Conservation (phyloP, 2,113 vertebrate genomes). For the Paracanthobrama guichenoti region DNA sequence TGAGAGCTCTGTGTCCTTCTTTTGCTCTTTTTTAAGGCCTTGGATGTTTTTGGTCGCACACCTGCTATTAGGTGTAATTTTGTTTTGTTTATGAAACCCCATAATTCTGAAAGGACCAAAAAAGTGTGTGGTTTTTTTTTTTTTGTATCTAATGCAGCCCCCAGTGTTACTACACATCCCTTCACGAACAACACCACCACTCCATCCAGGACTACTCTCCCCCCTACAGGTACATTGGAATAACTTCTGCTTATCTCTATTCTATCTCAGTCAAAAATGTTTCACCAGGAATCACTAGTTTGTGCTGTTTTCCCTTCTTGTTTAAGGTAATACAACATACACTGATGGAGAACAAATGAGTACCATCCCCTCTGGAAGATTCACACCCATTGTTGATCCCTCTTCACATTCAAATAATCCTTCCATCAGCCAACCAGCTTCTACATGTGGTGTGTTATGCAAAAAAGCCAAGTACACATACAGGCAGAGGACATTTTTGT, state of each 20-base stretch:
- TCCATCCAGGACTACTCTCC: not conserved
- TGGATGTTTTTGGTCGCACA: too few species aligned
- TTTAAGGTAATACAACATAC: not conserved
- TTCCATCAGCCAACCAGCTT: not conserved
- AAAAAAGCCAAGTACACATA: not conserved
- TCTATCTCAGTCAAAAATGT: not conserved
- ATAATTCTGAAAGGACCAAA: not conserved
- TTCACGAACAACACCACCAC: not conserved
- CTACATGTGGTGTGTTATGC: slow-evolving; percentile 33
- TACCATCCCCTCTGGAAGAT: not conserved
- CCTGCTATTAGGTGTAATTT: too few species aligned
- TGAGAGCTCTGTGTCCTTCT: not conserved
- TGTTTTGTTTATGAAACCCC: not conserved
- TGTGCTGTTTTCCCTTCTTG: not conserved
- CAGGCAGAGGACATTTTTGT: not conserved
- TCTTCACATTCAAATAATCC: not conserved
- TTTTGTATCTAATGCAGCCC: not conserved
- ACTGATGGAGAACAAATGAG: not conserved
- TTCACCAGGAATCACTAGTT: not conserved
- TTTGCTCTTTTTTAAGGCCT: not conserved
- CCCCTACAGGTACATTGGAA: not conserved
- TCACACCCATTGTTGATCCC: not conserved
- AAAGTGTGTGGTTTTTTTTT: not conserved
- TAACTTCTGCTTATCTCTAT: not conserved
- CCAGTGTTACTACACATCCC: not conserved